Conservation (phyloP, 2,797 vertebrate genomes). For the Leucoraja ocellata region DNA sequence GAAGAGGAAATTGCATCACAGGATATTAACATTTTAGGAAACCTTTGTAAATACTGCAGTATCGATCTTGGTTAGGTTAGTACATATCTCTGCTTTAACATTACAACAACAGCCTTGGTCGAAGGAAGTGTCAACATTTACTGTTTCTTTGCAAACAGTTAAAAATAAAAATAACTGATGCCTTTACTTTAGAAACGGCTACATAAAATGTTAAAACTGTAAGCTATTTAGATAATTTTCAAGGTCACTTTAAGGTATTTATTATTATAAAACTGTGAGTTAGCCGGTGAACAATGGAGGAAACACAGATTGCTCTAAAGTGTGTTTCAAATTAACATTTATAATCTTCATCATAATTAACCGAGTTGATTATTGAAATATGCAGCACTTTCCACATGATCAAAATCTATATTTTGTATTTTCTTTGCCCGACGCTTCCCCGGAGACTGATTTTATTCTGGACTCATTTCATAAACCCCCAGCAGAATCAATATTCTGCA, state of each 20-base stretch:
- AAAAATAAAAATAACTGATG: not conserved
- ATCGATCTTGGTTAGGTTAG: not conserved
- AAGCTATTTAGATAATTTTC: not conserved
- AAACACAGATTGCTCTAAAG: not conserved
- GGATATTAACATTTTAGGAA: not conserved
- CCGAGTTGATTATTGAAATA: not conserved
- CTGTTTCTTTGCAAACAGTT: not conserved
- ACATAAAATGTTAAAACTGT: not conserved
- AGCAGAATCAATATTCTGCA: conserved; percentile 12
- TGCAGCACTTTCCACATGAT: not conserved
- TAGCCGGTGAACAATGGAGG: not conserved
- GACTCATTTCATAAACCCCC: not conserved
- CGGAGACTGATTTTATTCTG: not conserved
- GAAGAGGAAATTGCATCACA: not conserved
- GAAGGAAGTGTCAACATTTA: not conserved
- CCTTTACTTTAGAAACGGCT: not conserved
- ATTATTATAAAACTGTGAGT: no score
- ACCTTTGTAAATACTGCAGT: not conserved
- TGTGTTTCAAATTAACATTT: not conserved
- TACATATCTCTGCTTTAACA: not conserved
- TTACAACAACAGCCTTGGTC: not conserved
- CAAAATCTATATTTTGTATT: not conserved
- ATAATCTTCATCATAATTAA: not conserved
- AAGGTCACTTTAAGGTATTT: not conserved
- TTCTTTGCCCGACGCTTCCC: not conserved